Percentiles rank a stretch among this genome's conserved stretches.
Conservation (phyloP, 2,797 vertebrate genomes). For the Hyperoplus lanceolatus region DNA sequence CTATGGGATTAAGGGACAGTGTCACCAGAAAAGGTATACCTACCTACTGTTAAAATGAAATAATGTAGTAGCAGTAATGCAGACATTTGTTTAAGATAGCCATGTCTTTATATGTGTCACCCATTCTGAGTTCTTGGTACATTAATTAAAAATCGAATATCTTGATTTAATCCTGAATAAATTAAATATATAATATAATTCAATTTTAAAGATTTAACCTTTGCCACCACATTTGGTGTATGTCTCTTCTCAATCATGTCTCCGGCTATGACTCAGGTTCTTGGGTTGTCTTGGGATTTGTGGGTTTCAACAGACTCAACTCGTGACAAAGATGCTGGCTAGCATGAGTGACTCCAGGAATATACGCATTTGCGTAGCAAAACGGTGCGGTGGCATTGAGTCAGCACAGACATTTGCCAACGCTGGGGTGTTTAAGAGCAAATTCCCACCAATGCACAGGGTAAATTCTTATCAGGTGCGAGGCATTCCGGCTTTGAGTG, state of each 20-base stretch:
- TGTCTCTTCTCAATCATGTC: background rate
- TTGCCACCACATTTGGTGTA: background rate
- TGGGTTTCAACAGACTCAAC: slow-evolving; percentile 51
- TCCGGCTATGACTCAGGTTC: slow-evolving; percentile 50
- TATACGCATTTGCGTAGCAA: slow-evolving; percentile 69
- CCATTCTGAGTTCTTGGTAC: background rate
- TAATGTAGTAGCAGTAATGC: background rate
- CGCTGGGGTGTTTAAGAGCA: slow-evolving; percentile 55
- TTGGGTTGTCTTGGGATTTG: slow-evolving; percentile 39
- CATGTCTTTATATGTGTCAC: background rate
- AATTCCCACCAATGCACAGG: slow-evolving; percentile 49
- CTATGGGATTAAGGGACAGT: background rate
- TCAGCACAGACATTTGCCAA: slow-evolving; percentile 73
- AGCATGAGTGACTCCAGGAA: slow-evolving; percentile 66
- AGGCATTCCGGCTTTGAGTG: slow-evolving; percentile 71
- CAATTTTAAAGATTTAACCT: slow-evolving; percentile 11
- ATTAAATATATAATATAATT: background rate
- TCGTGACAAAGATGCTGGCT: slow-evolving; percentile 45
- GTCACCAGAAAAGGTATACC: background rate
- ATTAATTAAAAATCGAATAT: background rate
- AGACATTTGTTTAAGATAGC: background rate
- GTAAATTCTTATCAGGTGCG: slow-evolving; percentile 65
- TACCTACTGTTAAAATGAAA: background rate
- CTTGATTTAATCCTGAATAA: background rate
- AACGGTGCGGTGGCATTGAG: slow-evolving; percentile 47